Evolutionary conservation across 2,797 vertebrate genomes (phyloP).

Genomic region (Lepus townsendii): DNA sequence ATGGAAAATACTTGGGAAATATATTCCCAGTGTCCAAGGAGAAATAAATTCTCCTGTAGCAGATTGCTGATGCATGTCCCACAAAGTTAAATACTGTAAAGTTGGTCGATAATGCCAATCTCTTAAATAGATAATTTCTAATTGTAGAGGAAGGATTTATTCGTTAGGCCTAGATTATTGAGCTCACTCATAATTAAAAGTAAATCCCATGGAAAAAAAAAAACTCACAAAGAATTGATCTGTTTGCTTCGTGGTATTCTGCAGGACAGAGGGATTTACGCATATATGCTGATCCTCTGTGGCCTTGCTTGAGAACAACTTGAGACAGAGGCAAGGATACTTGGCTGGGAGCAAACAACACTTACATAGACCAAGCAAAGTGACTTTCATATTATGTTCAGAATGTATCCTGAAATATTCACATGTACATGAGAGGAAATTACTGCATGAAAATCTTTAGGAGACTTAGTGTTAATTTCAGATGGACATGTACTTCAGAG

Average conservation of each 20-base stretch:
- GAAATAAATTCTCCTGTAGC: conserved; percentile 54
- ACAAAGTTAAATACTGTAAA: conserved; percentile 71
- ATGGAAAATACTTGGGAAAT: background rate
- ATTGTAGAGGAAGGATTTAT: conserved; percentile 68
- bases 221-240: conserved; percentile 57
- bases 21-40: background rate
- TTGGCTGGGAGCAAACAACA: conserved; percentile 17
- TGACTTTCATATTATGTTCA: background rate
- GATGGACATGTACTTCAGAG: background rate
- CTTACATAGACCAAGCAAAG: background rate
- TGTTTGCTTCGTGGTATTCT: background rate
- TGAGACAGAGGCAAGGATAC: background rate
- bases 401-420: background rate
- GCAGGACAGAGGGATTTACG: background rate
- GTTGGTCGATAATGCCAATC: conserved; percentile 75
- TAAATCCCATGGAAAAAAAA: conserved; percentile 69
- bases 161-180: conserved; percentile 62
- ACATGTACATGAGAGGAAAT: background rate
- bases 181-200: conserved; percentile 72
- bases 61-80: conserved; percentile 19
- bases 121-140: conserved; percentile 75
- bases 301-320: background rate
- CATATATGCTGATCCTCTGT: background rate
- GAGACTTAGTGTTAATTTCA: background rate
- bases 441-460: background rate